Evolutionary conservation across 1,140 invertebrate species (phyloP).

Genomic region (Cephus cinctus): DNA sequence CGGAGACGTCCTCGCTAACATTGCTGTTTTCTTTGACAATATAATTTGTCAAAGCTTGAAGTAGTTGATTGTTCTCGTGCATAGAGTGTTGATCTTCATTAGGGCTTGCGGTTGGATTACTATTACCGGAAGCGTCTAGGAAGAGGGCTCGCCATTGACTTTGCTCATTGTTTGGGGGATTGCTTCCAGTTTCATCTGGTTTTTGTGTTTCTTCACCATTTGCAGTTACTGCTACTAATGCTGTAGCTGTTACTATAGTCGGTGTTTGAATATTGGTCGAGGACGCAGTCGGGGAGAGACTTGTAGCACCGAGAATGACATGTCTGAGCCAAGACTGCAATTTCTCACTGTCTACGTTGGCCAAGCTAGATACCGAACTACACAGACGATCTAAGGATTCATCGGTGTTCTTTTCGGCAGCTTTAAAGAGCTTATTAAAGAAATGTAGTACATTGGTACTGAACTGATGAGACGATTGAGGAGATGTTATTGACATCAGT

Average conservation of each 20-base stretch:
- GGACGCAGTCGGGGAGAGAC: slow-evolving; percentile 44
- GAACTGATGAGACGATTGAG: slow-evolving; percentile 69
- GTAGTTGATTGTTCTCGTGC: slow-evolving; percentile 71
- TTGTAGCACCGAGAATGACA: slow-evolving; percentile 63
- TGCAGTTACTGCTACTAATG: slow-evolving; percentile 2
- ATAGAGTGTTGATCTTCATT: slow-evolving; percentile 53
- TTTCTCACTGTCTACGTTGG: slow-evolving; percentile 63
- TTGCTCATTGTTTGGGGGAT: slow-evolving; percentile 36
- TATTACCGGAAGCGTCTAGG: slow-evolving; percentile 23
- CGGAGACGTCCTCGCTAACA: slow-evolving; percentile 67
- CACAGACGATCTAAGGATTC: slow-evolving; percentile 70
- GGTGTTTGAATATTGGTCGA: slow-evolving; percentile 52
- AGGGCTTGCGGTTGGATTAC: slow-evolving; percentile 22
- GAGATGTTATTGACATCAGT: slow-evolving; percentile 70
- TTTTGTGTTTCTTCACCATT: slow-evolving; percentile 23
- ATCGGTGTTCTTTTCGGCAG: slow-evolving; percentile 62
- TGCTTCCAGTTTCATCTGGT: slow-evolving; percentile 28
- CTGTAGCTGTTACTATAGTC: slow-evolving; percentile 27
- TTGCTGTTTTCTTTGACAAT: slow-evolving; percentile 72
- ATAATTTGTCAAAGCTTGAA: slow-evolving; percentile 72
- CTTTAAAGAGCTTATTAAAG: slow-evolving; percentile 76
- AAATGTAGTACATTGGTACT: slow-evolving; percentile 77
- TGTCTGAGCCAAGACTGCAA: slow-evolving; percentile 71
- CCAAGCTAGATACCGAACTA: slow-evolving; percentile 66
- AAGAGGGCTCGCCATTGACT: slow-evolving; percentile 31